Base-by-base conservation (phyloP, 2,797 vertebrate genomes). In the Argyrosomus regius region DNA sequence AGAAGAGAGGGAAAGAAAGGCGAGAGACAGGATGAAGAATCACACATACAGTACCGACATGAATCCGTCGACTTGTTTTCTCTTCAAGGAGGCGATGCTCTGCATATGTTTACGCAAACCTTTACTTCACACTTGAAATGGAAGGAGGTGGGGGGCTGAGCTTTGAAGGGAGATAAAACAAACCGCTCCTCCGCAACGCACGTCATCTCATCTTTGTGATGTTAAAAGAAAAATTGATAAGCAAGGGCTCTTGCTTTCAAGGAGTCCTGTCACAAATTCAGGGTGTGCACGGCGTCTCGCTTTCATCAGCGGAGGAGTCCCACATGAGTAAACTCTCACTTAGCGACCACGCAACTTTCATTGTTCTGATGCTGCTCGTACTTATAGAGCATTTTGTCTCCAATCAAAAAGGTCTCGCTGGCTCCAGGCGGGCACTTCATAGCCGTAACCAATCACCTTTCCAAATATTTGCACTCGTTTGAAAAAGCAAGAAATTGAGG, bases 391-490 rank as follows among this genome's bases (percentile, higher is more conserved):
- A 48, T 83, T 87, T 89, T 84, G 87, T 90, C 82, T 90, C 74
- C 69, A 94, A 93, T 92, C 85, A 59, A 79, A 83, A 91, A 87
- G 83, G 81, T 83, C 89, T 89, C 75, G 54, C 88, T 93, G 87
- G 88, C 90, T 90, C 48, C 82, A 64, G 91, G 92, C 80, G 66
- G 93, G 87, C 83, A 46, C 83, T 89, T 86, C 77, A 87, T 58
- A 82, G 84, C 86, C 86, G 83, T 78, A 94, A 95, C 90, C 95
- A 95, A 96, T 95, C 96, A 94, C 90, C 95, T 92, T 87, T 84
- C 90, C 93, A 96, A 96, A 96, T 96, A 96, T 96, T 96, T 96
- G 96, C 84, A 85, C 89, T 91, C 84, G 65, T 89, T 83, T 91
- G 89, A 91, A 94, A 88, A 94, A 92, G 93, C 76, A 90, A 94